Evolutionary conservation across 2,113 vertebrate genomes (phyloP).

Genomic region (Ailurus styani): DNA sequence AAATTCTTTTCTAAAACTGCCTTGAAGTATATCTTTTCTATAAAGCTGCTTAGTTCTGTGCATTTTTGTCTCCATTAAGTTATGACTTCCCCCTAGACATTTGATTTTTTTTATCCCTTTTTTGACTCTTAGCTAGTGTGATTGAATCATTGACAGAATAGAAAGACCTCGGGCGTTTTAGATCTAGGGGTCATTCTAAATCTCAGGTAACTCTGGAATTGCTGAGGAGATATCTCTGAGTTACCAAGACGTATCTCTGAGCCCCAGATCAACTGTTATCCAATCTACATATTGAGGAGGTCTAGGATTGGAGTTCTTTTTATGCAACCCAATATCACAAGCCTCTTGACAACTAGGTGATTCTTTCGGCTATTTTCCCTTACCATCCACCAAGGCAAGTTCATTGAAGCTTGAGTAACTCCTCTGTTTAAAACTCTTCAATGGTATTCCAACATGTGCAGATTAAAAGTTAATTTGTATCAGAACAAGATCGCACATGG

Average conservation of each 20-base stretch:
- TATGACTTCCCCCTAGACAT: neutral
- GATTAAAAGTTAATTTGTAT: neutral
- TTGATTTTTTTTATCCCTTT: neutral
- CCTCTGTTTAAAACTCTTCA: neutral
- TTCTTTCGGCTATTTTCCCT: neutral
- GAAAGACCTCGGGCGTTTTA: neutral
- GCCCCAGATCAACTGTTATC: neutral
- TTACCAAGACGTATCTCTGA: neutral
- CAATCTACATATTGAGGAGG: neutral
- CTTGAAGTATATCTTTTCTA: neutral
- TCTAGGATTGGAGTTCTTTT: neutral
- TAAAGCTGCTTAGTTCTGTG: neutral
- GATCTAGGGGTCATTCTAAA: neutral
- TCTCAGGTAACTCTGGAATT: neutral
- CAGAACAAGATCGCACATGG: neutral
- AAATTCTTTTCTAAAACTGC: neutral
- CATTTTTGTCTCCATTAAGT: neutral
- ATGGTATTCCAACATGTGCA: neutral
- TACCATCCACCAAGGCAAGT: neutral
- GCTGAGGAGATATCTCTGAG: neutral
- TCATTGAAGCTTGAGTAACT: neutral
- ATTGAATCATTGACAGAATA: neutral
- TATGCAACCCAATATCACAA: neutral
- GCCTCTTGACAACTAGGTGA: neutral
- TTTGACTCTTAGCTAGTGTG: neutral